Evolutionary conservation across 2,888 invertebrate species (phyloP), one percentile per base, ranked within the genome.

Genomic region (Apodemia zela): DNA sequence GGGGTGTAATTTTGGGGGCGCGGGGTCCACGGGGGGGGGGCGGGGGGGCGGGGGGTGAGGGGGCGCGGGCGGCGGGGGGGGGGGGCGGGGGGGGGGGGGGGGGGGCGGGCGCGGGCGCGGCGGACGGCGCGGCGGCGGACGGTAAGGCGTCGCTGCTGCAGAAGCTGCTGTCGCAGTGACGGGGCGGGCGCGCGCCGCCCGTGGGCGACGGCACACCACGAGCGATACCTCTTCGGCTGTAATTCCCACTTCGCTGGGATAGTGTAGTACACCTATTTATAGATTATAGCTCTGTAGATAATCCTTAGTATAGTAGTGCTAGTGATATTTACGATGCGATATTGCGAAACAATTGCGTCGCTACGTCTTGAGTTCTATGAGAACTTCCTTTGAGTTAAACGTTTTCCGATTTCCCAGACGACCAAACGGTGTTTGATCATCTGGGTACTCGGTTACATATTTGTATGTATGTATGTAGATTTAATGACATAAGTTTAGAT

Each of bases 121-220:
- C 69, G 66, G 68, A 69, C 49, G 68, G 69, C 64, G 69, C 58
- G 47, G 57, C 62, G 64, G 72, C 74, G 71, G 73, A 78, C 70
- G 73, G 95, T 89, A 95, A 94, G 84, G 95, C 96, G 75, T 96
- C 96, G 82, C 93, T 97, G 84, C 93, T 97, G 78, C 96, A 97
- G 93, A 96, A 97, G 90, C 93, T 97, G 82, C 93, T 97, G 81
- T 97, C 97, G 75, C 96, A 97, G 93, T 95, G 94, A 94, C 72
- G 69, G 66, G 45, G 62, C 65, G 69, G 33, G 61, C 60, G 61
- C 62, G 5, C 33, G 81, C 82, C 87, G 86, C 82, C 82, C 33
- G 33, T 84, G 87, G 87, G 87, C 87, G 88, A 87, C 86, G 79
- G 78, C 64, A 57, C 29, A 59, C 66, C 59, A 47, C 58, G 58